A percentile compares a stretch with the other conserved stretches of the same genome.
These are phyloP conservation scores for Caenorhabditis uteleia DNA, from an alignment of 2,888 invertebrate species.

Conservation along the genomic window DNA sequence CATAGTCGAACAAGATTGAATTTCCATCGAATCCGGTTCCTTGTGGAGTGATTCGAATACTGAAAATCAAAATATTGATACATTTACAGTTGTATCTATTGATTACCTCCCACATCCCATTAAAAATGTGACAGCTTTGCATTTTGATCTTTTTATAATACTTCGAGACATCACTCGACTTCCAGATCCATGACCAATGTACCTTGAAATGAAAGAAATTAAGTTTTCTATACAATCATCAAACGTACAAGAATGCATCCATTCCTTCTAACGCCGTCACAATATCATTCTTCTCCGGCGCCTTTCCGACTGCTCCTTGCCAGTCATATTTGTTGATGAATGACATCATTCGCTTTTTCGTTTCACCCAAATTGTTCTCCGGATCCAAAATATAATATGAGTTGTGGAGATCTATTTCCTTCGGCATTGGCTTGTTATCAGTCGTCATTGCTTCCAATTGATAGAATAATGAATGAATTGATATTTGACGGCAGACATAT, in stretches of 20 bases:
- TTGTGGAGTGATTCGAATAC: slow-evolving; percentile 55
- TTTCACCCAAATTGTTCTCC: slow-evolving; percentile 57
- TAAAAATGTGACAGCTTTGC: slow-evolving; percentile 57
- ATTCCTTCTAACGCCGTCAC: slow-evolving; percentile 40
- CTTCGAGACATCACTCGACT: slow-evolving; percentile 31
- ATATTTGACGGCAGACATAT: slow-evolving; percentile 54
- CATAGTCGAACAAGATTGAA: slow-evolving; percentile 54
- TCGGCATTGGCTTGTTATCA: slow-evolving; percentile 44
- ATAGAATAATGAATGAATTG: slow-evolving; percentile 48
- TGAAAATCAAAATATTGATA: too few species aligned
- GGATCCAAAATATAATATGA: slow-evolving; percentile 64
- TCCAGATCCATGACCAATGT: slow-evolving; percentile 55
- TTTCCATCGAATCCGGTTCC: slow-evolving; percentile 60
- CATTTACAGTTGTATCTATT: not conserved
- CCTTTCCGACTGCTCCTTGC: slow-evolving; percentile 49
- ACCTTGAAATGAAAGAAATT: slow-evolving; percentile 31
- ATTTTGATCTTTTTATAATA: slow-evolving; percentile 50
- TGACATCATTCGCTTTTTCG: slow-evolving; percentile 52
- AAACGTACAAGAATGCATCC: slow-evolving; percentile 58
- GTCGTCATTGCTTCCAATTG: slow-evolving; percentile 5
- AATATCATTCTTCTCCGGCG: slow-evolving; percentile 40
- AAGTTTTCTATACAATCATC: not conserved
- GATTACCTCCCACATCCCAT: slow-evolving; percentile 65
- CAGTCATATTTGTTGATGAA: slow-evolving; percentile 52
- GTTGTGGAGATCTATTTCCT: slow-evolving; percentile 51